Conservation (phyloP, 2,888 invertebrate genomes). For the Aphrophora alni region DNA sequence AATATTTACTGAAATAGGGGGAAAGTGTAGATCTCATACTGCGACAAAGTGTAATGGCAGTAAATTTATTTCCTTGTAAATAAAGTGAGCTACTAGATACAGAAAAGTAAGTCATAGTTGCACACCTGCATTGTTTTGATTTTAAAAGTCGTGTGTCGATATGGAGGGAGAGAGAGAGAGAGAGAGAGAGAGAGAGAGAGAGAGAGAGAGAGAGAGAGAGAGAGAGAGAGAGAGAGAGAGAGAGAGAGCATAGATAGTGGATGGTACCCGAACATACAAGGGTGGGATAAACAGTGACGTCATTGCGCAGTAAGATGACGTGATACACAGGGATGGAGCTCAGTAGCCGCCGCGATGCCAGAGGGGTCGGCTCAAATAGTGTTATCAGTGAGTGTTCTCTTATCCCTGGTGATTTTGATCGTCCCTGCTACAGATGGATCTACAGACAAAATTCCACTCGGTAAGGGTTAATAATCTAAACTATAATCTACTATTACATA, state of each 20-base stretch:
- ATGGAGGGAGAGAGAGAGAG: too few relatives aligned
- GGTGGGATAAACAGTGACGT: background rate
- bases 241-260: conserved; percentile 2
- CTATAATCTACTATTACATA: too few relatives aligned
- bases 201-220: too few relatives aligned
- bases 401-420: background rate
- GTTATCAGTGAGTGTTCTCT: background rate
- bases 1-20: too few relatives aligned
- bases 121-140: background rate
- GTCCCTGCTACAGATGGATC: background rate
- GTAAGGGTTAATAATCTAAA: too few relatives aligned
- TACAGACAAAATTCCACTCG: background rate
- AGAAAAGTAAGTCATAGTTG: background rate
- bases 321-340: background rate
- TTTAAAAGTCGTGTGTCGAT: background rate
- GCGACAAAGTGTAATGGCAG: too few relatives aligned
- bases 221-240: too few relatives aligned
- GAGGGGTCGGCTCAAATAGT: background rate
- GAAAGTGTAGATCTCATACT: too few relatives aligned
- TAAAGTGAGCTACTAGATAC: background rate
- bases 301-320: background rate
- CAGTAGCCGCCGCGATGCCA: background rate
- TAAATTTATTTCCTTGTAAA: background rate
- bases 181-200: too few relatives aligned
- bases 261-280: background rate